These are phyloP conservation scores for Pangasius mekongensis DNA, from an alignment of 2,797 vertebrate genomes.

Conservation along the genomic window DNA sequence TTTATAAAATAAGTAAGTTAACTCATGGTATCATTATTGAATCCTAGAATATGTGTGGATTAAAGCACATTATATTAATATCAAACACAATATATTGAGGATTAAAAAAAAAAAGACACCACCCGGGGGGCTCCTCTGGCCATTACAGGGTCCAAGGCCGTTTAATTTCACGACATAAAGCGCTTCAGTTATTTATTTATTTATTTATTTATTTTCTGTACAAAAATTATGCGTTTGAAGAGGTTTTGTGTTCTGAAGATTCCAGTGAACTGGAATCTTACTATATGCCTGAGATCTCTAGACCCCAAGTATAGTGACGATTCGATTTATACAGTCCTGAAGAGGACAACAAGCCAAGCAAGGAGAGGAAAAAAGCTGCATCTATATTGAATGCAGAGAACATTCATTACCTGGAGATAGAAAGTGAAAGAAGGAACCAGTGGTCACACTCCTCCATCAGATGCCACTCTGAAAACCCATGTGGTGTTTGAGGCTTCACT, in stretches of 20 bases:
- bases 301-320: slow-evolving; percentile 6
- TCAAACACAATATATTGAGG: not conserved
- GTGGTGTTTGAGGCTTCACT: slow-evolving; percentile 61
- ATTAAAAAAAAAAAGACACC: not conserved
- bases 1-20: not conserved
- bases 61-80: not conserved
- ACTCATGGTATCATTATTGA: not conserved
- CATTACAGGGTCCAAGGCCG: not conserved
- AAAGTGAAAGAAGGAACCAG: slow-evolving; percentile 41
- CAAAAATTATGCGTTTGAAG: too few relatives aligned
- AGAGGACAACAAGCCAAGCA: slow-evolving; percentile 34
- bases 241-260: slow-evolving; percentile 9
- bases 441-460: slow-evolving; percentile 52
- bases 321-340: slow-evolving; percentile 35
- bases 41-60: not conserved
- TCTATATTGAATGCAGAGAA: slow-evolving; percentile 50
- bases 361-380: slow-evolving; percentile 32
- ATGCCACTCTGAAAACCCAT: slow-evolving; percentile 55
- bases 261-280: slow-evolving; percentile 26
- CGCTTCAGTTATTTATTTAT: too few relatives aligned
- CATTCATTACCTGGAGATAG: slow-evolving; percentile 12
- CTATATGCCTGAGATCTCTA: not conserved
- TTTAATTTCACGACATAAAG: too few relatives aligned
- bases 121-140: not conserved
- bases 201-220: too few relatives aligned